These are phyloP conservation scores for Odocoileus virginianus DNA, from an alignment of 2,113 vertebrate species.

Conservation along the genomic window DNA sequence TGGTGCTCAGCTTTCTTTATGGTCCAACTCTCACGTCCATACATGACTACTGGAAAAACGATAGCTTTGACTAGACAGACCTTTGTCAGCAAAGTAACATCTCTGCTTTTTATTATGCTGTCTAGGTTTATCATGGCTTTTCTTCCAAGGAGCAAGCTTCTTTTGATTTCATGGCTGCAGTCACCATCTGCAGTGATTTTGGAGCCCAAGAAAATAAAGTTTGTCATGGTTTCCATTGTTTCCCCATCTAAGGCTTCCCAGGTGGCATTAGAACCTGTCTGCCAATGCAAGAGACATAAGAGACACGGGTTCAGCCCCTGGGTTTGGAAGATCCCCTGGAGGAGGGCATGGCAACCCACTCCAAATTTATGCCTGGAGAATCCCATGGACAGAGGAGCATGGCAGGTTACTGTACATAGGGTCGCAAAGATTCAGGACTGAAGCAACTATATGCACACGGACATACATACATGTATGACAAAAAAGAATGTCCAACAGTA, in stretches of 20 bases:
- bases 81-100: background rate
- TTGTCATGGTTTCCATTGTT: background rate
- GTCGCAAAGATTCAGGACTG: background rate
- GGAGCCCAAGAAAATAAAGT: background rate
- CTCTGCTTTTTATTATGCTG: background rate
- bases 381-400: background rate
- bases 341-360: background rate
- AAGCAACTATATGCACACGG: background rate
- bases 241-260: background rate
- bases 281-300: background rate
- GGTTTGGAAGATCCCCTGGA: background rate
- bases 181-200: background rate
- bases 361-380: background rate
- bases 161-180: background rate
- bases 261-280: background rate
- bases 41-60: background rate
- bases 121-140: too few species aligned
- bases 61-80: background rate
- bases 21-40: background rate
- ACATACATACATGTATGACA: background rate
- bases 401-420: background rate
- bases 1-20: background rate
- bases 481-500: background rate
- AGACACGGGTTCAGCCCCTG: accelerated
- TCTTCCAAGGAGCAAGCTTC: background rate